Evolutionary conservation across 2,113 vertebrate species (phyloP).

Genomic region (Strix uralensis): DNA sequence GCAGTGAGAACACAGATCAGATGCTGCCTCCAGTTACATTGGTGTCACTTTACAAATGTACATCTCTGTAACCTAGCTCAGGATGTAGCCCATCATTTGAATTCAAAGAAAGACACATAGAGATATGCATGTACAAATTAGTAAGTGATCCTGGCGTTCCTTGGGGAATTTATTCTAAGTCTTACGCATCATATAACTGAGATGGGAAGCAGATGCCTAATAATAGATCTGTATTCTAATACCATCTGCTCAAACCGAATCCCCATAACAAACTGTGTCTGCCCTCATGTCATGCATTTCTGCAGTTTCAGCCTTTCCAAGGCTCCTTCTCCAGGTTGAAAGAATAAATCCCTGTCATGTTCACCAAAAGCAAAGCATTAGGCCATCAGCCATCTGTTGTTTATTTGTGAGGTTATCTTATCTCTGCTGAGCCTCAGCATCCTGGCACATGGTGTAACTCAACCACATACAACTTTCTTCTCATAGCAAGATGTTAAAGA

Average conservation of each 20-base stretch:
- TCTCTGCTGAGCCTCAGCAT: conserved; percentile 39
- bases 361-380: conserved; percentile 52
- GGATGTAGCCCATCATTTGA: not conserved
- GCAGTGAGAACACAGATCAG: not conserved
- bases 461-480: not conserved
- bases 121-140: not conserved
- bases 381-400: conserved; percentile 52
- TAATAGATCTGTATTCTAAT: conserved; percentile 58
- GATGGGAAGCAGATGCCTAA: conserved; percentile 57
- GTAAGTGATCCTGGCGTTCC: not conserved
- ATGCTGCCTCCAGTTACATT: not conserved
- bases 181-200: not conserved
- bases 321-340: conserved; percentile 45
- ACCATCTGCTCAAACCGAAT: conserved; percentile 48
- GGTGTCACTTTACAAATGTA: not conserved
- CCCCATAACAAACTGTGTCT: not conserved
- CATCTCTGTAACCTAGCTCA: not conserved
- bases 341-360: conserved; percentile 46
- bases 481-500: not conserved
- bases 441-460: not conserved
- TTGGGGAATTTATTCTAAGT: conserved; percentile 25
- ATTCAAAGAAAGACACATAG: not conserved
- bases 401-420: conserved; percentile 53
- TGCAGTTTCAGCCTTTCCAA: conserved; percentile 47
- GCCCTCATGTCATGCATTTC: not conserved